Conservation (phyloP, 2,797 vertebrate species). For the Danio choprae region DNA sequence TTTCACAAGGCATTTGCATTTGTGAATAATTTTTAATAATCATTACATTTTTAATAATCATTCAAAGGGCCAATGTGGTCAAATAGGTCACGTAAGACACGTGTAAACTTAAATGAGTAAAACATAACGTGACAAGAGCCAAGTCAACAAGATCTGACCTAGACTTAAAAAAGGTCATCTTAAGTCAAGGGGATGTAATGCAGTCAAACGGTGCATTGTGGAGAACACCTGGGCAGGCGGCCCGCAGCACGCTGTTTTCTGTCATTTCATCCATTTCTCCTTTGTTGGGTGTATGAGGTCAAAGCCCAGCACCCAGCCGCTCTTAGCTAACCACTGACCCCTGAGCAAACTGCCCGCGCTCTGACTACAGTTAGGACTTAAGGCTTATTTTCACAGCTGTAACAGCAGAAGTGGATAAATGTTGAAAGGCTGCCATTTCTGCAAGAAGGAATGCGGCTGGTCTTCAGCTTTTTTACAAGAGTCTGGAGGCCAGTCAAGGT, state of each 20-base stretch:
- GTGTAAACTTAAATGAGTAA: slow-evolving; percentile 33
- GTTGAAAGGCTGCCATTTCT: slow-evolving; percentile 32
- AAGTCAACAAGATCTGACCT: slow-evolving; percentile 32
- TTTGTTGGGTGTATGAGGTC: slow-evolving; percentile 39
- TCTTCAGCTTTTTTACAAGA: slow-evolving; percentile 16
- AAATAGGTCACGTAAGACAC: slow-evolving; percentile 13
- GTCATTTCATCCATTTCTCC: slow-evolving; percentile 45
- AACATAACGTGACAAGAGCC: slow-evolving; percentile 50
- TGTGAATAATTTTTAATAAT: background rate
- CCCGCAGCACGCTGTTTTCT: slow-evolving; percentile 38
- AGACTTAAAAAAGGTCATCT: slow-evolving; percentile 35
- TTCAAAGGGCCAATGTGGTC: background rate
- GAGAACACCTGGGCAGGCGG: slow-evolving; percentile 48
- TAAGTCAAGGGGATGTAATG: slow-evolving; percentile 49
- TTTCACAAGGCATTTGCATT: background rate
- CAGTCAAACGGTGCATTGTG: slow-evolving; percentile 50
- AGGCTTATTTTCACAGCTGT: slow-evolving; percentile 60
- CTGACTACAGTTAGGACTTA: slow-evolving; percentile 27
- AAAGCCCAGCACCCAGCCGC: slow-evolving; percentile 30
- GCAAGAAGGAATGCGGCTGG: slow-evolving; percentile 33
- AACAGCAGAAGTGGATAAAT: slow-evolving; percentile 39
- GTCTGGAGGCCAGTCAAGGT: slow-evolving; percentile 27
- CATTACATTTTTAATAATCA: background rate
- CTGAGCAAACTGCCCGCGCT: slow-evolving; percentile 26
- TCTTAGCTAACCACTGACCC: slow-evolving; percentile 54